phyloP scores from a whole-genome alignment of 2,888 invertebrate species.

The Steinernema carpocapsae region DNA sequence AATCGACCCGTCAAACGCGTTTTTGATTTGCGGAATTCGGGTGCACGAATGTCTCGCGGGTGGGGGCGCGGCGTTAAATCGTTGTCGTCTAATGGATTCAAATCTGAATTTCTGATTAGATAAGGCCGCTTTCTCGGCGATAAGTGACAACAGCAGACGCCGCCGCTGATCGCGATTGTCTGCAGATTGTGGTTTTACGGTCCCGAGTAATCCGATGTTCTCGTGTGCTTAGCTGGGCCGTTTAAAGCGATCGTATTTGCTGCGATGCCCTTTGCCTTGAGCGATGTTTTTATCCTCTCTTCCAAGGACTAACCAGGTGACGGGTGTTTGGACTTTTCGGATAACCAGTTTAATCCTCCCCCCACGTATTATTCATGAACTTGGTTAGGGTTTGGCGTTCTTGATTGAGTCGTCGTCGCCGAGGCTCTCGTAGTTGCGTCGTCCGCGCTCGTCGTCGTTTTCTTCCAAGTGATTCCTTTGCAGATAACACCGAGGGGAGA shows the following conservation, averaged over 20 bases:
- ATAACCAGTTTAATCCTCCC: too few species aligned
- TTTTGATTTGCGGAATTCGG: not conserved
- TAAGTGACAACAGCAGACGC: not conserved
- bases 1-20: not conserved
- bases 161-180: not conserved
- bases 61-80: not conserved
- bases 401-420: not conserved
- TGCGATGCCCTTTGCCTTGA: not conserved
- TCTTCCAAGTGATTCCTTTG: not conserved
- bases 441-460: not conserved
- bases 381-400: not conserved
- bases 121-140: not conserved
- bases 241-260: not conserved
- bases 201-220: not conserved
- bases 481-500: not conserved
- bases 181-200: not conserved
- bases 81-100: conserved; percentile 6
- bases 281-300: not conserved
- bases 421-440: not conserved
- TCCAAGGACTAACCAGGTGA: not conserved
- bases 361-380: too few species aligned
- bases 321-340: not conserved
- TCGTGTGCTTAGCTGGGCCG: not conserved
- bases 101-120: conserved; percentile 3
- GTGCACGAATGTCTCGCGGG: not conserved